phyloP scores from a whole-genome alignment of 2,113 vertebrate species.

The Bujurquina vittata region DNA sequence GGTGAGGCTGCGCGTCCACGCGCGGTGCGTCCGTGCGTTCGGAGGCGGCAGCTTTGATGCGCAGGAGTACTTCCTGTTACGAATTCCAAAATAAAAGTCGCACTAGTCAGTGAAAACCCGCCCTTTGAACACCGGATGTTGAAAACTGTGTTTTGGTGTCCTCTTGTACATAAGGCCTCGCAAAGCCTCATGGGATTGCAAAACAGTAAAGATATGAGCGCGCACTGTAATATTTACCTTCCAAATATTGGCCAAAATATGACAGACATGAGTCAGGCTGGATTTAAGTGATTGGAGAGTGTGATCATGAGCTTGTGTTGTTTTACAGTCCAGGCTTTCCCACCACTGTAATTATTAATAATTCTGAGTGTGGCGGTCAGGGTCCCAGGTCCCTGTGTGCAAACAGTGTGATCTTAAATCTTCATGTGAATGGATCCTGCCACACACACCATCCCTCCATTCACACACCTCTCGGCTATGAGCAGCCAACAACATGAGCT shows the following conservation, averaged over 20 bases:
- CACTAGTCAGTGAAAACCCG: neutral
- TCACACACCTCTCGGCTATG: neutral
- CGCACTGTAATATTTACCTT: neutral
- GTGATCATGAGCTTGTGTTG: neutral
- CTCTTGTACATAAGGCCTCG: no score
- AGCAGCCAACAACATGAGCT: neutral
- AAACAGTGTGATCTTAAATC: neutral
- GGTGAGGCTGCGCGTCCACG: no score
- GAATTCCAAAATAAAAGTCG: neutral
- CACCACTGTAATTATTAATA: neutral
- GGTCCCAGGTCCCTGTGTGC: neutral
- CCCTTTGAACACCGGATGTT: no score
- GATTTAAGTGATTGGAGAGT: neutral
- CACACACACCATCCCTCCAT: neutral
- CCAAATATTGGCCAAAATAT: neutral
- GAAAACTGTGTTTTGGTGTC: no score
- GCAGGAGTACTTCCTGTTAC: neutral
- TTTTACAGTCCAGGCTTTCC: neutral
- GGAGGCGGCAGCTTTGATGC: no score
- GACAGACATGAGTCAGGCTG: neutral
- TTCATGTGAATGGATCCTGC: no score
- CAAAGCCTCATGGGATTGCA: no score
- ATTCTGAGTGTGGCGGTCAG: neutral
- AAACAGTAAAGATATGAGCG: no score
- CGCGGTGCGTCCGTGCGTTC: no score